Conservation (phyloP, 2,113 vertebrate genomes). For the Alouatta palliata region DNA sequence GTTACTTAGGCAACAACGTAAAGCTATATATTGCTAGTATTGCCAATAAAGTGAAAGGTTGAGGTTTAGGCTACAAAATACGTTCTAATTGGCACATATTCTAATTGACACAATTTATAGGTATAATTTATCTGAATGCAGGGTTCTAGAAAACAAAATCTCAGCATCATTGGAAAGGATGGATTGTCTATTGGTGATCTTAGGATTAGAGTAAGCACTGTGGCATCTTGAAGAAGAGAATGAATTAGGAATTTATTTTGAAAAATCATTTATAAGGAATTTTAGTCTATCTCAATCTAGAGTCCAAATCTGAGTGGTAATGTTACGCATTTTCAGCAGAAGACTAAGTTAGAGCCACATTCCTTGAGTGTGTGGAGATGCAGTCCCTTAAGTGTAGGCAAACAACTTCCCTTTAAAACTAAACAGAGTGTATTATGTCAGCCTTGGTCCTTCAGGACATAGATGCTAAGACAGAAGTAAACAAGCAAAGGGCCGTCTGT, state of each 20-base stretch:
- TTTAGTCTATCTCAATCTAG: constrained; percentile 14
- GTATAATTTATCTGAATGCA: neutral
- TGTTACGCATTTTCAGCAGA: neutral
- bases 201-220: neutral
- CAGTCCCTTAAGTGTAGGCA: neutral
- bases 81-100: neutral
- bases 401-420: neutral
- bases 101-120: neutral
- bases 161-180: neutral
- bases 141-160: neutral
- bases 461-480: neutral
- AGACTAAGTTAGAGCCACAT: neutral
- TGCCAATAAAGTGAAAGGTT: neutral
- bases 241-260: neutral
- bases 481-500: neutral
- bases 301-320: neutral
- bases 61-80: neutral
- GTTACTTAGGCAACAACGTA: neutral
- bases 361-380: neutral
- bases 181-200: neutral
- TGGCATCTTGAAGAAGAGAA: constrained; percentile 14
- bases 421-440: neutral
- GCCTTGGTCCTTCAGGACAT: neutral
- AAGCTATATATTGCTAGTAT: neutral
- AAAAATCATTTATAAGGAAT: neutral